Evolutionary conservation across 2,888 invertebrate genomes (phyloP).

Genomic region (Drosophila merina): DNA sequence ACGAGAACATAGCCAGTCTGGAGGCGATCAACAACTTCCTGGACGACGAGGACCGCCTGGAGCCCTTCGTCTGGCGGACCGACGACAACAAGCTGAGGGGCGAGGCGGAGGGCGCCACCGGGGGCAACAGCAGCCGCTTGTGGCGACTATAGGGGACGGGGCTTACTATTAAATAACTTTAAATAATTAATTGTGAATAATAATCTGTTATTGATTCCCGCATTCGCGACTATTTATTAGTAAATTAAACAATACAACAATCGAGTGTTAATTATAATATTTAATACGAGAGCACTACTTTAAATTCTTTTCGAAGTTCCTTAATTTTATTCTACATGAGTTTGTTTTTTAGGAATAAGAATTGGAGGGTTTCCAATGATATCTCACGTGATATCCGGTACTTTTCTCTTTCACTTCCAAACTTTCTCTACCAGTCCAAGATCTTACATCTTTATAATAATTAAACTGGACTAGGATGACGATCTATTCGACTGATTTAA

Average conservation of each 20-base stretch:
- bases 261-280: not conserved
- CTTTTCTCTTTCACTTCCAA: too few species aligned
- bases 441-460: too few species aligned
- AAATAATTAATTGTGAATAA: constrained; percentile 48
- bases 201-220: constrained; percentile 38
- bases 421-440: too few species aligned
- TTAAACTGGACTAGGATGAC: too few species aligned
- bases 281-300: too few species aligned
- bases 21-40: constrained; percentile 93
- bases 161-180: not conserved
- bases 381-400: too few species aligned
- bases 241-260: constrained; percentile 25
- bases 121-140: constrained; percentile 60
- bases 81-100: constrained; percentile 84
- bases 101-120: constrained; percentile 75
- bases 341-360: too few species aligned
- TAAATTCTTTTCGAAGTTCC: too few species aligned
- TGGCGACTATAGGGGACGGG: constrained; percentile 64
- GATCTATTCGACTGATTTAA: too few species aligned
- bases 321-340: too few species aligned
- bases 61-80: constrained; percentile 95
- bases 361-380: too few species aligned
- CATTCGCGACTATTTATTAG: constrained; percentile 41
- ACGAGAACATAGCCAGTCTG: constrained; percentile 93
- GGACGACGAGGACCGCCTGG: constrained; percentile 92